Evolutionary conservation across 2,888 invertebrate species (phyloP).

Genomic region (Polylopha cassiicola): DNA sequence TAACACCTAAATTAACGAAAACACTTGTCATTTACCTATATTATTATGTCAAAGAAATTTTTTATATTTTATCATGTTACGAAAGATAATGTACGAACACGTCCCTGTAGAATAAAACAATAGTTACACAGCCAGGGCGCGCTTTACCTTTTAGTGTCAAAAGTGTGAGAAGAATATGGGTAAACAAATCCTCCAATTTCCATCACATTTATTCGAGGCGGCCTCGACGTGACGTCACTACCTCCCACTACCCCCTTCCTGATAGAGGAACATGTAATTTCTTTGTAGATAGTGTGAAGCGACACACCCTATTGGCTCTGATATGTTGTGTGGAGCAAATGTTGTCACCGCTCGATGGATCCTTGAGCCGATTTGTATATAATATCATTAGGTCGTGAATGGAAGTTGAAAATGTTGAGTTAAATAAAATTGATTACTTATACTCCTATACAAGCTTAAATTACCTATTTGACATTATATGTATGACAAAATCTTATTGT

Average conservation of each 20-base stretch:
- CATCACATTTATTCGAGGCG: constrained; percentile 75
- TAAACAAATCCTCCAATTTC: constrained; percentile 79
- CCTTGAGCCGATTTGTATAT: constrained; percentile 55
- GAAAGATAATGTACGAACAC: constrained; percentile 23
- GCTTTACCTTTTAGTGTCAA: constrained; percentile 76
- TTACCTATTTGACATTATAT: too few species aligned
- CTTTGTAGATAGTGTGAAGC: constrained; percentile 70
- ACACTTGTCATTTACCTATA: too few species aligned
- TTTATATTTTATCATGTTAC: constrained; percentile 28
- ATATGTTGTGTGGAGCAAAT: constrained; percentile 47
- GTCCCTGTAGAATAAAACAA: constrained; percentile 41
- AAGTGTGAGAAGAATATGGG: constrained; percentile 76
- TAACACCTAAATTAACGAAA: too few species aligned
- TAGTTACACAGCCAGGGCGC: constrained; percentile 37
- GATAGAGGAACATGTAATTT: constrained; percentile 66
- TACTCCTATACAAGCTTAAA: too few species aligned
- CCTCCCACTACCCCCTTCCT: constrained; percentile 36
- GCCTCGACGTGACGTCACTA: constrained; percentile 54
- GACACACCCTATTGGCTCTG: constrained; percentile 61
- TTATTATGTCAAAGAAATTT: too few species aligned
- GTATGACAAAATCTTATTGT: too few species aligned
- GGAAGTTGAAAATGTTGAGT: too few species aligned
- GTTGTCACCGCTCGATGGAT: constrained; percentile 51
- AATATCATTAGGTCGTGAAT: constrained; percentile 60
- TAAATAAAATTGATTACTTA: too few species aligned